phyloP scores from a whole-genome alignment of 2,888 invertebrate genomes.

The Lycophotia porphyrea region DNA sequence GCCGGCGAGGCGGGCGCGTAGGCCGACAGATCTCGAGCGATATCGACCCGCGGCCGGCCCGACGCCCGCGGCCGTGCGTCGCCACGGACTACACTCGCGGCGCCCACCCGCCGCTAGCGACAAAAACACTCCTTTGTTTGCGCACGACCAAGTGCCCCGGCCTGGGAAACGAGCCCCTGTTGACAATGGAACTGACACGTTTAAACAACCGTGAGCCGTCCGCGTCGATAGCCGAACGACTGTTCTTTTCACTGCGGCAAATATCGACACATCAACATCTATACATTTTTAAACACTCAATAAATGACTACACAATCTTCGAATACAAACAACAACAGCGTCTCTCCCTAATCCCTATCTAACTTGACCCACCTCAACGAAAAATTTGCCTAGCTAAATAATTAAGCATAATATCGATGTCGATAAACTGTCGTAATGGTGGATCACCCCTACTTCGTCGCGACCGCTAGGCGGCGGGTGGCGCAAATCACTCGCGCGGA shows the following conservation, averaged over 20 bases:
- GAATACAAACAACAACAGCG: conserved; percentile 8
- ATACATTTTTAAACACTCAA: not conserved
- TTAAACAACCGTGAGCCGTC: conserved; percentile 56
- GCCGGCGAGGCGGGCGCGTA: conserved; percentile 89
- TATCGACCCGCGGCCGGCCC: conserved; percentile 88
- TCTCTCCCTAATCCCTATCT: not conserved
- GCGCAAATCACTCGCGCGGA: conserved; percentile 90
- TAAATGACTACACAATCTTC: not conserved
- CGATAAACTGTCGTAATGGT: conserved; percentile 64
- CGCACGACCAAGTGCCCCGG: conserved; percentile 70
- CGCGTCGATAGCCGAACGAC: conserved; percentile 37
- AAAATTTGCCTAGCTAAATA: conserved; percentile 38
- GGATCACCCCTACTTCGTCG: conserved; percentile 80
- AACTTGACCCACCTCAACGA: conserved; percentile 45
- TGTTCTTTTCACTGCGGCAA: conserved; percentile 23
- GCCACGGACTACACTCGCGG: conserved; percentile 85
- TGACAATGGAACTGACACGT: conserved; percentile 67
- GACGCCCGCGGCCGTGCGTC: conserved; percentile 83
- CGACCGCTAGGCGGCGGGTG: conserved; percentile 86
- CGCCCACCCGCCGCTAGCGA: conserved; percentile 86
- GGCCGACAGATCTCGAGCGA: conserved; percentile 88
- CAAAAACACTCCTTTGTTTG: conserved; percentile 90
- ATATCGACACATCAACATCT: conserved; percentile 14
- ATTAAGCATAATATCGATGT: conserved; percentile 71
- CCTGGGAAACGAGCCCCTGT: conserved; percentile 58